Evolutionary conservation across 2,797 vertebrate species (phyloP), one percentile per base, ranked within the genome.

Genomic region (Cirrhinus mrigala): DNA sequence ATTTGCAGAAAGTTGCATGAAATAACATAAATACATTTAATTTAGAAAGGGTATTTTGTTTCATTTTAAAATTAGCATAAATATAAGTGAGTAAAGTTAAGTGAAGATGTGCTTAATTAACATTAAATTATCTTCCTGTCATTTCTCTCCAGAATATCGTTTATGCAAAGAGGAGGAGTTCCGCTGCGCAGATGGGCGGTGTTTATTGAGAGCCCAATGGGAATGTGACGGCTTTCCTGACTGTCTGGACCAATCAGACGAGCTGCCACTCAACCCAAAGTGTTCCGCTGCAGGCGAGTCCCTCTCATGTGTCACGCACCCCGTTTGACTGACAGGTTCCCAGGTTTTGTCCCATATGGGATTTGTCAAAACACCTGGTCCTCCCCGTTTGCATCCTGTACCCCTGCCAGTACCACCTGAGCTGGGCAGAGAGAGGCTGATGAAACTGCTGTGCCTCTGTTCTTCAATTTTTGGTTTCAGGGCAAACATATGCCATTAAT

Each of bases 161-260:
- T 91, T 91, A 24, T 97, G 97, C n/a, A 91, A 83, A 24, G 89
- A 92, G 0, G 94, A 94, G 22, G 96, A 97, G 92, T 97, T 97
- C 89, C 94, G 91, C 18, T 97, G 97, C 64, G 91, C 94, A 33
- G 95, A 97, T 86, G 96, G 96, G 4, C 92, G 96, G 7, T 97
- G 97, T 88, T 94, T 97, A 64, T 83, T 96, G 70, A 96, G 95
- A n/a, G 90, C 89, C 12, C 95, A 96, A 24, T 97, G 97, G 96
- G 96, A 97, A 27, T 97, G 97, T 85, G 97, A 97, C 0, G 96
- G 97, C 10, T 95, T 96, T 69, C 94, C 95, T 5, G 97, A 97
- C 91, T 97, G 97, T 82, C 94, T 92, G 62, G 97, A 97, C 90
- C 94, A 89, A 89, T 97, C 96, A 48, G 96, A 97, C 82, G 97